Base-by-base conservation (phyloP, 1,140 invertebrate genomes). In the Penaeus vannamei region DNA sequence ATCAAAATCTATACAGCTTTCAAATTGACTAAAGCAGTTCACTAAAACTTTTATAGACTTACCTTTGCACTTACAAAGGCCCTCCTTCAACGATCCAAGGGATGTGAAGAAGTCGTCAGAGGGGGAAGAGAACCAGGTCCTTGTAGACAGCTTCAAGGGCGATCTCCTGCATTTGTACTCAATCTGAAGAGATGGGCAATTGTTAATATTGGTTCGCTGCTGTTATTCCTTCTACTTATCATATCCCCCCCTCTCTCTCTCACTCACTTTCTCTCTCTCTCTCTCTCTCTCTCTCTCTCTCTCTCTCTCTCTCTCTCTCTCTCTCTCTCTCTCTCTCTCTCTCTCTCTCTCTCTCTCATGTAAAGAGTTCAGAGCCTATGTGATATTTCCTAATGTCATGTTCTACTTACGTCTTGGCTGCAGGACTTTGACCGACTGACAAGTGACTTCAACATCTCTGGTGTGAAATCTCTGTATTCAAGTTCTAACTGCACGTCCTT, bases 61-160 rank as follows among this genome's bases (percentile, higher is more conserved):
- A 89, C 87, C 87, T 66, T 26, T 64, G 83, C 87, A 89, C 1
- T 60, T 60, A 36, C 87, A 89, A 29, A 89, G 10, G 23, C 87
- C 87, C 4, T 82, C 60, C 2, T 26, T 60, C 59, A 79, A 26
- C 36, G 87, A 20, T 7, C 87, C 82, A 32, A 89, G 85, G 20
- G 32, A 84, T 22, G 81, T 29, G n/a, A 89, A 14, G 29, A 26
- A 53, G 1, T 29, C 20, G 5, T 84, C 17, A 23, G 82, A 84
- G 4, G 87, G 87, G 2, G 87, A 89, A 7, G 66, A 64, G 72
- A 89, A 89, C 87, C 87, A 89, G 26, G 87, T 89, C 53, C 61
- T 66, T 7, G 69, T 89, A 23, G 72, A 85, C 14, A 89, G 81
- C 14, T 59, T 77, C 10, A 89, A 22, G n/a, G 87, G 87, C 14